These are phyloP conservation scores for Aphelinus atriplicis DNA, from an alignment of 1,140 invertebrate species.

Conservation along the genomic window DNA sequence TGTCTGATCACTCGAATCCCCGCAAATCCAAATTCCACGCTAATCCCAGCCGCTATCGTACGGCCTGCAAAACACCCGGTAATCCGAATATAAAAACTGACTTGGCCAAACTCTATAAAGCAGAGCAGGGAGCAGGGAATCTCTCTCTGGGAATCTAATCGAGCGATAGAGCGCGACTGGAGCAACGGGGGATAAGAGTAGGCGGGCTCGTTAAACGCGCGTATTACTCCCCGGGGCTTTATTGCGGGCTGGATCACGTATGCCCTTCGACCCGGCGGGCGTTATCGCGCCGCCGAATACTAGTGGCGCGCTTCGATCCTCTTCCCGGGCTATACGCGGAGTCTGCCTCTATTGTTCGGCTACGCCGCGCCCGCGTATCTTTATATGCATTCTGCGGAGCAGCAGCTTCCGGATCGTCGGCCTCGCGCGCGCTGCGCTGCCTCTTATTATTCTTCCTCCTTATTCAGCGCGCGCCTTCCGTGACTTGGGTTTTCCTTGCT, in stretches of 20 bases:
- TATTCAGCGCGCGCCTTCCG: neutral
- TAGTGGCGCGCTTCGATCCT: neutral
- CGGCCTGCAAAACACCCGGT: too few relatives aligned
- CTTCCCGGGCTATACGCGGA: neutral
- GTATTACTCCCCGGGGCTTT: neutral
- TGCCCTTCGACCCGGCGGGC: neutral
- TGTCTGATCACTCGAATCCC: too few relatives aligned
- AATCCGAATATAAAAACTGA: too few relatives aligned
- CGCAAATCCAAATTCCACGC: too few relatives aligned
- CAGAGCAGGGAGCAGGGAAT: too few relatives aligned
- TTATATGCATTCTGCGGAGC: neutral
- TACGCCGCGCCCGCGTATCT: neutral
- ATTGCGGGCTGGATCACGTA: conserved; percentile 14
- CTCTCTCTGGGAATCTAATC: too few relatives aligned
- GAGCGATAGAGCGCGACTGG: too few relatives aligned
- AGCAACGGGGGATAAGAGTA: too few relatives aligned
- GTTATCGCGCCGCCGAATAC: neutral
- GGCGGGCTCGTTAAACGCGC: conserved; percentile 25
- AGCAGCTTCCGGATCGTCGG: neutral
- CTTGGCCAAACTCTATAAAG: too few relatives aligned
- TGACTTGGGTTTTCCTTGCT: neutral
- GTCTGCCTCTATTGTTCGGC: conserved; percentile 1
- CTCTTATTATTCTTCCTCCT: too few relatives aligned
- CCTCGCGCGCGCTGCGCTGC: neutral
- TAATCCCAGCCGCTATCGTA: too few relatives aligned